Conservation (phyloP, 2,888 invertebrate species). For the Epinotia demarniana region DNA sequence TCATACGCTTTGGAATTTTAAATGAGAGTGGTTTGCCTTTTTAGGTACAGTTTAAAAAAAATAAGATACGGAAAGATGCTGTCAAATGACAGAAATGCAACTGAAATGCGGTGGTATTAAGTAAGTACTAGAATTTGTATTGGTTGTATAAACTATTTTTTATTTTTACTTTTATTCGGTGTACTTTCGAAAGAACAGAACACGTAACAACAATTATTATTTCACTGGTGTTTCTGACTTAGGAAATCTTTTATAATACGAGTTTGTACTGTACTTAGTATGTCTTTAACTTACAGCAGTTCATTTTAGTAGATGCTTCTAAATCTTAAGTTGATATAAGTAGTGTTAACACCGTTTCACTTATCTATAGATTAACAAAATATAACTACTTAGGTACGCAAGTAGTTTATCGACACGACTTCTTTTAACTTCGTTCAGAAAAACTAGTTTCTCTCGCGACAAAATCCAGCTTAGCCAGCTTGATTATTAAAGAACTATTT, state of each 20-base stretch:
- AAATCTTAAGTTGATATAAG: too few relatives aligned
- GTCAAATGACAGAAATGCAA: background rate
- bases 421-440: background rate
- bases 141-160: background rate
- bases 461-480: background rate
- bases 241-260: too few relatives aligned
- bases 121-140: background rate
- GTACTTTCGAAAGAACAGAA: too few relatives aligned
- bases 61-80: background rate
- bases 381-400: too few relatives aligned
- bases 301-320: too few relatives aligned
- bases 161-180: too few relatives aligned
- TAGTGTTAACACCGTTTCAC: too few relatives aligned
- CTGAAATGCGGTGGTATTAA: background rate
- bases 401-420: background rate
- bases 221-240: too few relatives aligned
- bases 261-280: too few relatives aligned
- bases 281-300: too few relatives aligned
- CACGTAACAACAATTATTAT: too few relatives aligned
- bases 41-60: background rate
- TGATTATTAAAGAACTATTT: constrained; percentile 20
- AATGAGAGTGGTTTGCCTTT: constrained; percentile 1
- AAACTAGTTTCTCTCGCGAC: background rate
- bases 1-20: background rate
- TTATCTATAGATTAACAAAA: too few relatives aligned